Evolutionary conservation across 2,888 invertebrate species (phyloP), one percentile per base, ranked within the genome.

Genomic region (Tetranychus piercei): DNA sequence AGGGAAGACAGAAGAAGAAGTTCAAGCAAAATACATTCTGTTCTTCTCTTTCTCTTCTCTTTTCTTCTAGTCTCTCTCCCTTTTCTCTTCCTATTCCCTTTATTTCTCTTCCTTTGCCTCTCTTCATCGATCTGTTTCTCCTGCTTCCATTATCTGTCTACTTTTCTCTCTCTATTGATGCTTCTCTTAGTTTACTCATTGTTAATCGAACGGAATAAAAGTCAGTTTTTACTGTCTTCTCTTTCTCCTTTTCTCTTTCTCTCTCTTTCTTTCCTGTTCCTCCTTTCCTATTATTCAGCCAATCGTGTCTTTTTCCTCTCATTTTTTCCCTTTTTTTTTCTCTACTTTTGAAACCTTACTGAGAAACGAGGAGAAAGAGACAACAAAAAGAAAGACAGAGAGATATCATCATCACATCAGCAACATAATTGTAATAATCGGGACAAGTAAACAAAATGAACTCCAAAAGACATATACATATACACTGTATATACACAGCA

Each of bases 141-240:
- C 23, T 23, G 15, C 70, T 71, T 23, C 43, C 34, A 9, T 23
- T 71, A 20, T 71, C 44, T 34, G 20, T 71, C 44, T 44, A 18
- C 23, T 23, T 71, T n/a, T 9, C 71, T 34, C n/a, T 67, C 44
- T 72, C 72, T 72, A 34, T n/a, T 72, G n/a, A 20, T 69, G n/a
- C 34, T 69, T 23, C 22, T 69, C 69, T 23, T 69, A n/a, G 66
- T 65, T 65, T n/a, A 65, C 65, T 65, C 65, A 65, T n/a, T 20
- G 20, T 65, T 65, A 69, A 23, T 23, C 69, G 69, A 20, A 69
- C n/a, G 34, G 69, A 67, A 18, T 15, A 69, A 23, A 23, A 23
- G 22, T 69, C 69, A 69, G 9, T n/a, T 11, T n/a, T 4, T 18
- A 9, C 34, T 23, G 11, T 11, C n/a, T 11, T 69, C n/a, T 69